A percentile compares a stretch with the other conserved stretches of the same genome.
Conservation (phyloP, 92 coral and sea anemone species). For the Zoanthus sociatus region DNA sequence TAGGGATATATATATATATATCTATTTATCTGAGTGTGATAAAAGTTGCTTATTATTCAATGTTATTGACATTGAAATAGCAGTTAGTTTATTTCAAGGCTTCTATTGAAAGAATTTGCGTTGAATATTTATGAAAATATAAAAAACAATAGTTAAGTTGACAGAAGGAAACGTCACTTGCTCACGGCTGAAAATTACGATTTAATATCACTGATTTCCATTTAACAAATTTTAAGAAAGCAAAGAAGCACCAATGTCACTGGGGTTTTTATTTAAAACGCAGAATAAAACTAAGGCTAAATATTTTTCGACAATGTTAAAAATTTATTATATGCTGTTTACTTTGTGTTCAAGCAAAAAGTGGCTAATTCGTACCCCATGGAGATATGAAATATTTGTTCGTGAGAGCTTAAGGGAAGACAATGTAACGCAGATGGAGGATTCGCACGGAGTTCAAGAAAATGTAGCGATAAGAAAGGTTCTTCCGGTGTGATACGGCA, state of each 20-base stretch:
- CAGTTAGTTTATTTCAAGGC: conserved; percentile 65
- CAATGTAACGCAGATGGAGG: conserved; percentile 82
- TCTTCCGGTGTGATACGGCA: conserved; percentile 85
- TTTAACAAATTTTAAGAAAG: conserved; percentile 58
- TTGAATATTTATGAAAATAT: conserved; percentile 84
- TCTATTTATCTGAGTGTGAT: conserved; percentile 45
- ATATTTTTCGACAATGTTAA: conserved; percentile 57
- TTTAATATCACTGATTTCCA: conserved; percentile 75
- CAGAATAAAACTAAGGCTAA: conserved; percentile 52
- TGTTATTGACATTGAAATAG: conserved; percentile 80
- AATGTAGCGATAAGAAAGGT: conserved; percentile 76
- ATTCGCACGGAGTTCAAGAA: conserved; percentile 89
- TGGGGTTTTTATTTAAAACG: conserved; percentile 52
- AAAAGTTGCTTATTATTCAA: conserved; percentile 75
- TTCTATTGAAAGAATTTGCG: conserved; percentile 71
- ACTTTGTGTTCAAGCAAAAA: conserved; percentile 71
- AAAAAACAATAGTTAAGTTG: conserved; percentile 78
- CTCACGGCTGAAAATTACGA: conserved; percentile 73
- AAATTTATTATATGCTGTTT: conserved; percentile 67
- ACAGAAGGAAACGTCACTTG: conserved; percentile 91
- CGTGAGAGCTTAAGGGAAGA: conserved; percentile 51
- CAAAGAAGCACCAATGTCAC: conserved; percentile 68
- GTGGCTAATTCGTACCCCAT: conserved; percentile 76
- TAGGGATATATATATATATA: background rate
- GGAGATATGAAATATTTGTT: conserved; percentile 68